Evolutionary conservation across 2,888 invertebrate species (phyloP), one percentile per base, ranked within the genome.

Genomic region (Andrena bucephala): DNA sequence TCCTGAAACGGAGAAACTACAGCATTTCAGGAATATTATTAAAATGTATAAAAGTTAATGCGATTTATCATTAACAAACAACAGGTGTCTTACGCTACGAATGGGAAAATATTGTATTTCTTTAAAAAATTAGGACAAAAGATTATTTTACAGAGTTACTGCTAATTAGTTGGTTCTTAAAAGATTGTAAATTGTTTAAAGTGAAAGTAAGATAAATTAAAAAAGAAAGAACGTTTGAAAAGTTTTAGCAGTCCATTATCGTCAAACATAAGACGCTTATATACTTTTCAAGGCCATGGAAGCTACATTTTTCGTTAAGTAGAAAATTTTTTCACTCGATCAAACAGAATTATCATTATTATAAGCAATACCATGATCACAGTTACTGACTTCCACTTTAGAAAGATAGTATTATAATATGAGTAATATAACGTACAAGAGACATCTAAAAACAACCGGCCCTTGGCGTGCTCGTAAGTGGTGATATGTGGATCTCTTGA

Each of bases 361-460:
- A 54, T 8, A 6, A 50, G 13, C 2, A 20, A 27, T 52, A 42
- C 16, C 42, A n/a, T 1, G 52, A 50, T 60, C 8, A 2, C 8
- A 2, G 24, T 50, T 36, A 10, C 10, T 33, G 4, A 65, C 42
- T 0, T 8, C 16, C 50, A 75, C 60, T 79, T n/a, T 63, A 24
- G 27, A n/a, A 29, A 33, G n/a, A n/a, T 36, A 60, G 10, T 52
- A 70, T 42, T 50, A 13, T 16, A 36, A 67, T 36, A 27, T 27
- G 31, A 50, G 29, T 33, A 54, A 63, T 52, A 67, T 7, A 68
- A 63, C 42, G 42, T 57, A 70, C 59, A 72, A 66, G 48, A 57
- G 33, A 65, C 33, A 75, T 73, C 77, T 66, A 87, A 78, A 81
- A 81, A 75, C 77, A 77, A 71, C 85, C 87, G 85, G 85, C 81